These are phyloP conservation scores for Pseudococcus viburni DNA, from an alignment of 2,888 invertebrate species.

Conservation along the genomic window DNA sequence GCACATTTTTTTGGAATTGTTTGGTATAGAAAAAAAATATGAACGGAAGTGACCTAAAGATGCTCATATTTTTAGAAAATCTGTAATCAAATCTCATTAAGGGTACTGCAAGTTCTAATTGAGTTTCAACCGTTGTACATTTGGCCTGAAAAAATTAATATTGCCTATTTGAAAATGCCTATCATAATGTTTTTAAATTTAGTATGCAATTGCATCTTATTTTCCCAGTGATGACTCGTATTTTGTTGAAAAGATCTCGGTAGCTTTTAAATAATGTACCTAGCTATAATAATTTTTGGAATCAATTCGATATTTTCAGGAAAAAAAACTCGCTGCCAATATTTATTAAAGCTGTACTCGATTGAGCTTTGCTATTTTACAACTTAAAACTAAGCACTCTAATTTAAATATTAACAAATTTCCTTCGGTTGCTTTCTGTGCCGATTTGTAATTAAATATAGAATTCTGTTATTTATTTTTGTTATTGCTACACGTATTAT, in stretches of 20 bases:
- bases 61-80: no score
- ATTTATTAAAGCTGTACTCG: background rate
- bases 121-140: no score
- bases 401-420: background rate
- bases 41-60: no score
- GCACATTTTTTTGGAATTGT: no score
- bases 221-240: background rate
- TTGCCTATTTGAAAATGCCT: no score
- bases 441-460: background rate
- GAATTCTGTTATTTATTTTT: background rate
- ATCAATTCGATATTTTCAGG: background rate
- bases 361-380: conserved; percentile 9
- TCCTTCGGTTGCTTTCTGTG: background rate
- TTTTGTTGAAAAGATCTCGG: background rate
- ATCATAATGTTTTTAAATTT: no score
- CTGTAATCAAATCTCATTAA: no score
- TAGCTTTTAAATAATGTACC: background rate
- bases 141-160: no score
- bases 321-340: background rate
- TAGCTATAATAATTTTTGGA: background rate
- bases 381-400: background rate
- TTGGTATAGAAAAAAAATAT: no score
- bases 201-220: no score
- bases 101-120: no score
- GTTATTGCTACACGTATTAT: background rate